phyloP scores from a whole-genome alignment of 2,797 vertebrate genomes.

The Chromobotia macracanthus region DNA sequence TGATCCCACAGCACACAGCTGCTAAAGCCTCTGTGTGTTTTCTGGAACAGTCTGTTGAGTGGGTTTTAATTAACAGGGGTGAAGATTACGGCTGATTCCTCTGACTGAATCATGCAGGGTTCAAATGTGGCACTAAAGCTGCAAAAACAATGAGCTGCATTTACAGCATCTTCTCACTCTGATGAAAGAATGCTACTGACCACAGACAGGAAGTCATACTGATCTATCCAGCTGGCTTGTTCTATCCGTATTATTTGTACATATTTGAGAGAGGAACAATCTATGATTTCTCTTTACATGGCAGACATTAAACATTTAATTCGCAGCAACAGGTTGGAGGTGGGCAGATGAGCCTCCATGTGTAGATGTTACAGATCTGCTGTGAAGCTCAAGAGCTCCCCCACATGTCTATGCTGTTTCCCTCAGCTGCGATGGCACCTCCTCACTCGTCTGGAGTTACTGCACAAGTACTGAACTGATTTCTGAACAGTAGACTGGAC shows the following conservation, averaged over 20 bases:
- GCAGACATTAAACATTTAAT: slow-evolving; percentile 62
- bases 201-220: slow-evolving; percentile 67
- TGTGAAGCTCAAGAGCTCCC: slow-evolving; percentile 56
- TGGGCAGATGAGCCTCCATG: slow-evolving; percentile 33
- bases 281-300: slow-evolving; percentile 61
- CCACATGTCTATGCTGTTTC: slow-evolving; percentile 23
- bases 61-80: slow-evolving; percentile 79
- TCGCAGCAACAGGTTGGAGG: slow-evolving; percentile 61
- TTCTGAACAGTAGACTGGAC: slow-evolving; percentile 56
- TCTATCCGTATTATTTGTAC: slow-evolving; percentile 60
- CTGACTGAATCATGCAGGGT: slow-evolving; percentile 70
- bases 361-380: neutral
- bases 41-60: slow-evolving; percentile 69
- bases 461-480: slow-evolving; percentile 55
- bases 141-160: slow-evolving; percentile 70
- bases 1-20: slow-evolving; percentile 66
- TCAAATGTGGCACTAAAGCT: slow-evolving; percentile 70
- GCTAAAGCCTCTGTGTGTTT: slow-evolving; percentile 69
- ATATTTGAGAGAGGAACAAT: slow-evolving; percentile 55
- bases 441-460: slow-evolving; percentile 41
- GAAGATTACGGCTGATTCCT: slow-evolving; percentile 77
- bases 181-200: slow-evolving; percentile 68
- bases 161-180: slow-evolving; percentile 65
- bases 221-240: slow-evolving; percentile 73
- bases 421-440: neutral